A percentile compares a stretch with the other conserved stretches of the same genome.
Evolutionary conservation across 2,113 vertebrate species (phyloP).

Genomic region (Ictalurus punctatus): DNA sequence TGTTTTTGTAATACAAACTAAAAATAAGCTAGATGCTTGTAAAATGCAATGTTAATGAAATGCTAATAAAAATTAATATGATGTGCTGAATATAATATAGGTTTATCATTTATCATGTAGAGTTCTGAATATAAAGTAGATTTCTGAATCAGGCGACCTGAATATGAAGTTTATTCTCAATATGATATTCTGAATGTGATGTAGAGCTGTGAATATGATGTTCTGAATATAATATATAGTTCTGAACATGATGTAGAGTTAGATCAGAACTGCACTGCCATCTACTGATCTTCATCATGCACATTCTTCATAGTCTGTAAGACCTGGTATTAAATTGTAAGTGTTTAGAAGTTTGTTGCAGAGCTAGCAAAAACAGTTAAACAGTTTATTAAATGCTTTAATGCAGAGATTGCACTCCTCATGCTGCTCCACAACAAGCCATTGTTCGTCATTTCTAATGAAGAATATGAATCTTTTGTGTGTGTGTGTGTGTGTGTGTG

Average conservation of each 20-base stretch:
- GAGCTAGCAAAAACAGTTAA: background rate
- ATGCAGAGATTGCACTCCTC: no score
- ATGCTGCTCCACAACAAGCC: background rate
- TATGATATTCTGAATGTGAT: background rate
- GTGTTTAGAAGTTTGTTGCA: background rate
- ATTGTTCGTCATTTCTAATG: constrained; percentile 31
- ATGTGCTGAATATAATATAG: background rate
- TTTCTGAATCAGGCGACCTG: background rate
- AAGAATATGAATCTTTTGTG: background rate
- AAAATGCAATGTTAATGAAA: background rate
- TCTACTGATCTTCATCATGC: constrained; percentile 34
- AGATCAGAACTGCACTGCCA: constrained; percentile 33
- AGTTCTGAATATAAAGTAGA: background rate
- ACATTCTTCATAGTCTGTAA: background rate
- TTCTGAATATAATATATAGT: background rate
- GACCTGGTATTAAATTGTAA: background rate
- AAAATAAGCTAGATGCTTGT: background rate
- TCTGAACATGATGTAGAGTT: background rate
- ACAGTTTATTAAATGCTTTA: background rate
- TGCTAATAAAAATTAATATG: background rate
- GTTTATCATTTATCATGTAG: background rate
- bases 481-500: no score
- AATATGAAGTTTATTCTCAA: background rate
- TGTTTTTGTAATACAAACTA: background rate
- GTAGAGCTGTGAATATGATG: background rate